Percentiles rank a stretch among this genome's conserved stretches.
Conservation (phyloP, 2,888 invertebrate genomes). For the Cordilura impudica region DNA sequence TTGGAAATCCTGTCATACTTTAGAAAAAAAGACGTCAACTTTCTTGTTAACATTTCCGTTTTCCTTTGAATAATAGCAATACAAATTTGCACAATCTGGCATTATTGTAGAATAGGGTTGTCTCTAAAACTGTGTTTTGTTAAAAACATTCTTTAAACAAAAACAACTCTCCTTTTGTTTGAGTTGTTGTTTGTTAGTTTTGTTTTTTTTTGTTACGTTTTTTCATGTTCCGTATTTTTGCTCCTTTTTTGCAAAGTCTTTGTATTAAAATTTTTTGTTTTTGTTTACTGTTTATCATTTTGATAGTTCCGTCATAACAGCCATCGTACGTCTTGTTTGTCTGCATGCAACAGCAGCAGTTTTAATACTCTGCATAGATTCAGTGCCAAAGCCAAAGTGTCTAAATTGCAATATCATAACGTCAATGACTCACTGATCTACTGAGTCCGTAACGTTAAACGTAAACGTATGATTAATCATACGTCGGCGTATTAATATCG, state of each 20-base stretch:
- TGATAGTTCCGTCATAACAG: constrained; percentile 58
- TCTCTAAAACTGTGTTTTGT: constrained; percentile 38
- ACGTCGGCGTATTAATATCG: too few species aligned
- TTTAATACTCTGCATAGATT: too few species aligned
- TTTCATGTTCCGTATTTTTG: neutral
- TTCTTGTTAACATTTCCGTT: constrained; percentile 15
- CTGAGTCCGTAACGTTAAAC: too few species aligned
- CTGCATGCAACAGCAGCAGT: constrained; percentile 21
- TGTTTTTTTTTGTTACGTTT: neutral
- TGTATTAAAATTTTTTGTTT: constrained; percentile 30
- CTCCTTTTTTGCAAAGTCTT: constrained; percentile 32
- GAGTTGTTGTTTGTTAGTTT: constrained; percentile 32
- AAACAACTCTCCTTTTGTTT: constrained; percentile 43
- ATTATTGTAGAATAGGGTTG: constrained; percentile 36
- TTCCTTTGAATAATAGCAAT: constrained; percentile 17
- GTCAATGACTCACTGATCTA: too few species aligned
- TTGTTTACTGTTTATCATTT: constrained; percentile 51
- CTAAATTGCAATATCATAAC: too few species aligned
- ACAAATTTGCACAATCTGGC: constrained; percentile 17
- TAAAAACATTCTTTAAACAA: constrained; percentile 3
- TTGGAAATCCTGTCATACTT: neutral
- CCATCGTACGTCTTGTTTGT: constrained; percentile 42
- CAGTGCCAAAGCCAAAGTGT: too few species aligned
- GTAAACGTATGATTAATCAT: too few species aligned
- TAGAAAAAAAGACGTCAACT: neutral